A percentile compares a stretch with the other conserved stretches of the same genome.
Conservation (phyloP, 2,113 vertebrate genomes). For the Proterorhinus semilunaris region DNA sequence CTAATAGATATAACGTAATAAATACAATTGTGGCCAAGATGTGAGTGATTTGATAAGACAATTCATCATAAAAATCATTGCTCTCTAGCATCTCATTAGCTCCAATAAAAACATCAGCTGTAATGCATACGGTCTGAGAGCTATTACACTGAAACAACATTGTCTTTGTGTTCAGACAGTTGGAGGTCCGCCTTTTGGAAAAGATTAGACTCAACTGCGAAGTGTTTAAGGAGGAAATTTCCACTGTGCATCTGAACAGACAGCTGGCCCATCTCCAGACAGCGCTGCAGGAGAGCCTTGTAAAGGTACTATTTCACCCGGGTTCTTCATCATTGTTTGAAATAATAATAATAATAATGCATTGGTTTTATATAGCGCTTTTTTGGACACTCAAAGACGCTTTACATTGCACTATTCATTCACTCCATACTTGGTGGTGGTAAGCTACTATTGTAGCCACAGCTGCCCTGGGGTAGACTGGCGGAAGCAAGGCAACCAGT, state of each 20-base stretch:
- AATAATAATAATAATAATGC: too few relatives aligned
- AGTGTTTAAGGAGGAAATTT: constrained; percentile 76
- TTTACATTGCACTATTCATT: too few relatives aligned
- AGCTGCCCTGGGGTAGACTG: too few relatives aligned
- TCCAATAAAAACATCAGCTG: constrained; percentile 7
- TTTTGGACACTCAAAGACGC: too few relatives aligned
- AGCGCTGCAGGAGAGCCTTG: constrained; percentile 50
- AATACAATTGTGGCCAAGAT: background rate
- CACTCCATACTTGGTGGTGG: too few relatives aligned
- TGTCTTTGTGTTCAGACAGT: constrained; percentile 50
- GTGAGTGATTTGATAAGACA: constrained; percentile 5
- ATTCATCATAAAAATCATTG: constrained; percentile 4
- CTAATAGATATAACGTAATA: background rate
- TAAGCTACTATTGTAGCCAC: too few relatives aligned
- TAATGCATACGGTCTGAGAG: constrained; percentile 8
- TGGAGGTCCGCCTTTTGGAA: constrained; percentile 68
- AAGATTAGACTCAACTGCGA: constrained; percentile 74
- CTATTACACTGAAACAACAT: constrained; percentile 7
- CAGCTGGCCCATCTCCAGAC: constrained; percentile 61
- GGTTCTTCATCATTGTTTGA: too few relatives aligned
- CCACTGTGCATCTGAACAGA: constrained; percentile 68
- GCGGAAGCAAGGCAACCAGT: too few relatives aligned
- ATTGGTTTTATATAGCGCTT: too few relatives aligned
- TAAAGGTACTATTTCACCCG: constrained; percentile 58
- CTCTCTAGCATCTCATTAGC: constrained; percentile 1